phyloP scores from a whole-genome alignment of 2,113 vertebrate species.

The Ptyas mucosa region DNA sequence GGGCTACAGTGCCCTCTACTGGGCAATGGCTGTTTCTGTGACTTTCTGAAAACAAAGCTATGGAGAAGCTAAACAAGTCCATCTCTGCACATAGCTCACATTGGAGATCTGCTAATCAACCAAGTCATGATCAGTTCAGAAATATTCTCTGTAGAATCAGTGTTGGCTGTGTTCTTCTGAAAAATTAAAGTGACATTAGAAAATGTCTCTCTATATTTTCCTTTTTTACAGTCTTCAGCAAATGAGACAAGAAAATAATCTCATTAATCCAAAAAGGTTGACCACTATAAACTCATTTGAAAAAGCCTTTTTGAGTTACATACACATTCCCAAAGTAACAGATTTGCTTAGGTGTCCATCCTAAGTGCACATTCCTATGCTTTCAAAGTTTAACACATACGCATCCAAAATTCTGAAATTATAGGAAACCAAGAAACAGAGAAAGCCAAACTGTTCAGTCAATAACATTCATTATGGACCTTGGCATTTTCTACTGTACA shows the following conservation, averaged over 20 bases:
- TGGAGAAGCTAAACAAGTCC: not conserved
- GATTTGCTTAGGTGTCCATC: not conserved
- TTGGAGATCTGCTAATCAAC: slow-evolving; percentile 11
- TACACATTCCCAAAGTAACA: not conserved
- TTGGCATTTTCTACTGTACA: not conserved
- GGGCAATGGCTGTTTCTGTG: slow-evolving; percentile 41
- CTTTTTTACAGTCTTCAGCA: slow-evolving; percentile 50
- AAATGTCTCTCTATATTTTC: slow-evolving; percentile 50
- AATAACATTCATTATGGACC: not conserved
- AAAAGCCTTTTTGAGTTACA: not conserved
- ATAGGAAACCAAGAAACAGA: not conserved
- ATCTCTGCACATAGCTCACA: not conserved
- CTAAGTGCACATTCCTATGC: not conserved
- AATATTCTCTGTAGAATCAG: slow-evolving; percentile 11
- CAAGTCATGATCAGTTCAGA: slow-evolving; percentile 36
- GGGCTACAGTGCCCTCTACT: slow-evolving; percentile 74
- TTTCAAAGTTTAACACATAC: not conserved
- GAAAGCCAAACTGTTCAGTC: not conserved
- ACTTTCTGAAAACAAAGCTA: not conserved
- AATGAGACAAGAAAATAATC: slow-evolving; percentile 36
- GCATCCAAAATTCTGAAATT: not conserved
- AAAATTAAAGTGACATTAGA: slow-evolving; percentile 37
- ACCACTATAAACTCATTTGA: not conserved
- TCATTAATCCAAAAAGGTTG: not conserved
- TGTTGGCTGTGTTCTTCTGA: slow-evolving; percentile 1